Base-by-base conservation (phyloP, 1,140 invertebrate species). In the Drosophila paulistorum region DNA sequence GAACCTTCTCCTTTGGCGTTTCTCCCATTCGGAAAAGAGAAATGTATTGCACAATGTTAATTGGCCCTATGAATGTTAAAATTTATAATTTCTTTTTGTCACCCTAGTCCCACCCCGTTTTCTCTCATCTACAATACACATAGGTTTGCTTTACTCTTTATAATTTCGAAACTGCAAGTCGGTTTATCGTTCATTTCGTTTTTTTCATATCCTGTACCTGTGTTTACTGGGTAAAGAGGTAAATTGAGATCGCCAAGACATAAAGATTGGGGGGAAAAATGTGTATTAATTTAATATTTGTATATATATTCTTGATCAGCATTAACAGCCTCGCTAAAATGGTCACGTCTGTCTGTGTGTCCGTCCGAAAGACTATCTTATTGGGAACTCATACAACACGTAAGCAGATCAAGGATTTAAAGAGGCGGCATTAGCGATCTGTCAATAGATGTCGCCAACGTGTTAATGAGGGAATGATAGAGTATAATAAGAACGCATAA, bases 21-120 rank as follows among this genome's bases (percentile, higher is more conserved):
- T 45, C 45, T 23, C 3, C 45, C 9, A 23, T 51, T 51, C 45
- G 45, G 45, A 51, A 48, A 51, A 20, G 17, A 51, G 17, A 23
- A 51, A 51, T 51, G 17, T 51, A 14, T 51, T 51, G 45, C 45
- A 51, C 45, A 51, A 20, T 23, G 14, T 48, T 48, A 20, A 20
- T 48, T 48, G 45, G 17, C 45, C 45, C 45, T 48, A 48, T 1
- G 23, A 48, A 48, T 48, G 45, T 48, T 48, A 23, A 4, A 48
- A 23, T 51, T 23, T 51, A 23, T 51, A 2, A 23, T 23, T 11
- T 23, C 20, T 1, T 51, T 51, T 23, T 9, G 20, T 20, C n/a
- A n/a, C 17, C 17, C n/a, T 17, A 26, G 14, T 48, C 45, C 45
- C 45, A 51, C 6, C 45, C 17, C 17, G 45, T 13, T 2, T 14